These are phyloP conservation scores for Rhingia rostrata DNA, from an alignment of 2,888 invertebrate genomes.

Conservation along the genomic window DNA sequence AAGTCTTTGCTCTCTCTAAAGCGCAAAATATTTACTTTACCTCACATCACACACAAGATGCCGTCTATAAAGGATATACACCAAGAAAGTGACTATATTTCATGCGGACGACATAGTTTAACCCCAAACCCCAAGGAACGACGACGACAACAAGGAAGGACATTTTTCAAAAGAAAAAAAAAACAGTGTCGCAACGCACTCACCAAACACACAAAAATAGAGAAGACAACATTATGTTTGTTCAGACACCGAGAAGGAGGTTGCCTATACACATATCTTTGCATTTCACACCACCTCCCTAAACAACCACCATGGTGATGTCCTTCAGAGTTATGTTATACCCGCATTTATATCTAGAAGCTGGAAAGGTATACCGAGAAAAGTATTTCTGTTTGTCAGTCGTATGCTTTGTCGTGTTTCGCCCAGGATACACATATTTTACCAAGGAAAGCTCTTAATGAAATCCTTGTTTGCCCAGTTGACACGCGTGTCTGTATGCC, in stretches of 20 bases:
- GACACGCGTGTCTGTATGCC: slow-evolving; percentile 58
- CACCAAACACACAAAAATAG: slow-evolving; percentile 34
- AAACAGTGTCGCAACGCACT: slow-evolving; percentile 25
- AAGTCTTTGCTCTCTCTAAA: slow-evolving; percentile 23
- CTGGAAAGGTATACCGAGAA: slow-evolving; percentile 28
- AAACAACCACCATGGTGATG: slow-evolving; percentile 25
- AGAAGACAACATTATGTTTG: slow-evolving; percentile 50
- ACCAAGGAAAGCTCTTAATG: slow-evolving; percentile 37
- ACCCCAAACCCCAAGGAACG: background rate
- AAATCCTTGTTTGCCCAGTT: slow-evolving; percentile 51
- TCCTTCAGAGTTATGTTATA: slow-evolving; percentile 53
- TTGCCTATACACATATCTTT: slow-evolving; percentile 21
- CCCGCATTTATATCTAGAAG: slow-evolving; percentile 28
- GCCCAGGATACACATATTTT: slow-evolving; percentile 27
- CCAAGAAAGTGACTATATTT: slow-evolving; percentile 37
- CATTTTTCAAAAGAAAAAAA: slow-evolving; percentile 32
- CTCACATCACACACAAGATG: slow-evolving; percentile 14
- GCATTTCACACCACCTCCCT: slow-evolving; percentile 9
- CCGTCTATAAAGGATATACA: slow-evolving; percentile 37
- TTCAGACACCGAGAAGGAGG: slow-evolving; percentile 42
- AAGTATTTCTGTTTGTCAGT: background rate
- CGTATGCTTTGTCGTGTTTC: background rate
- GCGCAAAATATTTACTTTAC: slow-evolving; percentile 49
- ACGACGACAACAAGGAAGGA: slow-evolving; percentile 13
- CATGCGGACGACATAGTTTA: slow-evolving; percentile 24